Conservation (phyloP, 2,113 vertebrate genomes). For the Balaeniceps rex region DNA sequence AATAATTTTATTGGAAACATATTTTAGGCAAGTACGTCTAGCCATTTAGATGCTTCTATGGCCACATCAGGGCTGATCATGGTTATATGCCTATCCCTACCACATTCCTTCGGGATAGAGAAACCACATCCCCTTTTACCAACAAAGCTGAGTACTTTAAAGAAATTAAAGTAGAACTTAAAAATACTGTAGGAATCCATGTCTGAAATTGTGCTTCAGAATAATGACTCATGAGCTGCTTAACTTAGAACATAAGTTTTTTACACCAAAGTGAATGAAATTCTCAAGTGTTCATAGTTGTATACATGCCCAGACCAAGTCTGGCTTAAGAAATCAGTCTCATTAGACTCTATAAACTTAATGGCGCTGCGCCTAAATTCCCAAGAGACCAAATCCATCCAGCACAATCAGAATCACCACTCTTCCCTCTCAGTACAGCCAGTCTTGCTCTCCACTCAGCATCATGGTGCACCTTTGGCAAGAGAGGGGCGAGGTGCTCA, state of each 20-base stretch:
- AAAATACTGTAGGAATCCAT: not conserved
- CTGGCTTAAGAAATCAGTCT: not conserved
- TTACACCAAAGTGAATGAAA: not conserved
- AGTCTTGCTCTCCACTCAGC: too few species aligned
- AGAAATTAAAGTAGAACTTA: not conserved
- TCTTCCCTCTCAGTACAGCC: not conserved
- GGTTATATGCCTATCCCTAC: not conserved
- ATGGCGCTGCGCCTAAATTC: not conserved
- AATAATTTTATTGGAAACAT: not conserved
- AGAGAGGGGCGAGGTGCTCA: accelerated
- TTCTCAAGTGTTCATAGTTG: not conserved
- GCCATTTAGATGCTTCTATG: not conserved
- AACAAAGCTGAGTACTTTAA: not conserved
- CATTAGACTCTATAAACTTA: not conserved
- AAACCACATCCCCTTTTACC: not conserved
- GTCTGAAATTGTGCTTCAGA: not conserved
- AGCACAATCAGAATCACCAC: not conserved
- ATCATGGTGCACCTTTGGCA: not conserved
- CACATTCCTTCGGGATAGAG: not conserved
- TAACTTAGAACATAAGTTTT: not conserved
- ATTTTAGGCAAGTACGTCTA: not conserved
- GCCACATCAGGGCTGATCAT: not conserved
- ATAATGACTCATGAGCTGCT: not conserved
- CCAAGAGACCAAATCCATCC: not conserved
- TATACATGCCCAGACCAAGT: not conserved